Evolutionary conservation across 2,888 invertebrate genomes (phyloP).

Genomic region (Euzetes globulus): DNA sequence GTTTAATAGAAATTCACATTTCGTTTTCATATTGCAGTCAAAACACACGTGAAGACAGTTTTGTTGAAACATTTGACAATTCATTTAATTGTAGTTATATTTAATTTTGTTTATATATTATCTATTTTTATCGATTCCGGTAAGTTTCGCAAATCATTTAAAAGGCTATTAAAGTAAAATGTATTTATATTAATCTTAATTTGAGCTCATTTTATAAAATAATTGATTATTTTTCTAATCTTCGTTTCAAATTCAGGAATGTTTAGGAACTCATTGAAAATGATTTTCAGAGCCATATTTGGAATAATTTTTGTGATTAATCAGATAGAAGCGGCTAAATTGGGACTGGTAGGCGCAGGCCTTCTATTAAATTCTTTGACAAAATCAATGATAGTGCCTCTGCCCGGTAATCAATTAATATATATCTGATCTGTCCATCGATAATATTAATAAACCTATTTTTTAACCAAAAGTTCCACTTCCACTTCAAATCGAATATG

Average conservation of each 20-base stretch:
- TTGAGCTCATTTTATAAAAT: too few relatives aligned
- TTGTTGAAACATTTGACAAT: background rate
- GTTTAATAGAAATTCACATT: background rate
- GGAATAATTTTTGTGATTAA: background rate
- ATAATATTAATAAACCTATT: background rate
- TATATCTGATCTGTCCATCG: background rate
- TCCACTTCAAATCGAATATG: background rate
- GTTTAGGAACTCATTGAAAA: background rate
- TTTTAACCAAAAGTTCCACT: background rate
- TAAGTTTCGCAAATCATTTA: background rate
- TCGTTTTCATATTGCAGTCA: constrained; percentile 2
- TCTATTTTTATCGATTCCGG: background rate
- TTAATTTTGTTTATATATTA: background rate
- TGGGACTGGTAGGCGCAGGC: constrained; percentile 10
- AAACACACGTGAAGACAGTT: background rate
- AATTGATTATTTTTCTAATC: background rate
- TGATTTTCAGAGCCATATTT: background rate
- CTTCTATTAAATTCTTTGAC: background rate
- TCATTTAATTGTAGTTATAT: background rate
- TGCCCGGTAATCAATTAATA: background rate
- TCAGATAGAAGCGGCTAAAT: background rate
- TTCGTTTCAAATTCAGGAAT: background rate
- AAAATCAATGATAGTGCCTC: constrained; percentile 12
- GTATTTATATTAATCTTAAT: too few relatives aligned
- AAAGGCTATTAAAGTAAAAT: background rate